Evolutionary conservation across 2,797 vertebrate species (phyloP).

Genomic region (Poeciliopsis paucimaculata): DNA sequence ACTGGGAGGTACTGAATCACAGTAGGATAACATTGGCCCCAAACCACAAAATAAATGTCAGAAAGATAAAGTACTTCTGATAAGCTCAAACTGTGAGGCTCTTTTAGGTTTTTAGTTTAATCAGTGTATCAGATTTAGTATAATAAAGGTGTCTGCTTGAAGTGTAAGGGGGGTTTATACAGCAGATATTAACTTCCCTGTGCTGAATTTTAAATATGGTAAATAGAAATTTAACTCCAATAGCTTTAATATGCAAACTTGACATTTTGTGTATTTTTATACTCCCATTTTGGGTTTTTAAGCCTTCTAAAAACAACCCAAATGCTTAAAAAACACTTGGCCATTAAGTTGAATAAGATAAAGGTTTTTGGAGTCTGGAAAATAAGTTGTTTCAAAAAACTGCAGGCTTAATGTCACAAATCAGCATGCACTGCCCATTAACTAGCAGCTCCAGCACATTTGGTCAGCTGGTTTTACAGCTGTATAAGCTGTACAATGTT

Average conservation of each 20-base stretch:
- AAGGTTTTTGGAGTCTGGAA: too few relatives aligned
- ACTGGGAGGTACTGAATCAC: slow-evolving; percentile 61
- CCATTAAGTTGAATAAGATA: too few relatives aligned
- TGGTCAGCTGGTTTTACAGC: too few relatives aligned
- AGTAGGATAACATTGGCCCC: slow-evolving; percentile 60
- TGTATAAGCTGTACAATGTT: too few relatives aligned
- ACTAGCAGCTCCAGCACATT: too few relatives aligned
- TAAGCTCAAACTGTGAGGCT: slow-evolving; percentile 43
- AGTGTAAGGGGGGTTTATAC: background rate
- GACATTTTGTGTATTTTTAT: too few relatives aligned
- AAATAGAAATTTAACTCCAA: slow-evolving; percentile 1
- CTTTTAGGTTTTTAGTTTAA: slow-evolving; percentile 56
- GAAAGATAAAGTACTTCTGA: slow-evolving; percentile 60
- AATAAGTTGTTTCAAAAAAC: too few relatives aligned
- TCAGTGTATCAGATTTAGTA: slow-evolving; percentile 37
- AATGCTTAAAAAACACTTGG: too few relatives aligned
- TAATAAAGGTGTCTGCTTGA: slow-evolving; percentile 31
- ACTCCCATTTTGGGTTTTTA: too few relatives aligned
- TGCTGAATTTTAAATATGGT: slow-evolving; percentile 10
- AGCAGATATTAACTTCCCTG: slow-evolving; percentile 4
- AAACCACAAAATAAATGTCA: slow-evolving; percentile 65
- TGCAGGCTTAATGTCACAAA: too few relatives aligned
- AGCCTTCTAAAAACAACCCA: too few relatives aligned
- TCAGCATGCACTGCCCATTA: too few relatives aligned
- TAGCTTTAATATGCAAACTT: background rate